Evolutionary conservation across 2,888 invertebrate species (phyloP).

Genomic region (Dimorphilus gyrociliatus): DNA sequence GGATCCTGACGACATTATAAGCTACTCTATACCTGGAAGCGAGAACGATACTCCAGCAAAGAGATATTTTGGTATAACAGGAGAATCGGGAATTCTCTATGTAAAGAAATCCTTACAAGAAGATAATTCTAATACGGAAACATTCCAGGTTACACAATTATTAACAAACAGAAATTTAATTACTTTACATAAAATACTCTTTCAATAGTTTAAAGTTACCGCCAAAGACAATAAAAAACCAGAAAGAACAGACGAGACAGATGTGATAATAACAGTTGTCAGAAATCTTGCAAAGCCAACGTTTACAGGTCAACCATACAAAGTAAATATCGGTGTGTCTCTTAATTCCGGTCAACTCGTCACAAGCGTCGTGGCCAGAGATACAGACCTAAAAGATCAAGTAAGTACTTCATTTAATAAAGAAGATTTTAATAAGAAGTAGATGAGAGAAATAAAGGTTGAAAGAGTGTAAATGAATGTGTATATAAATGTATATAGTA

Average conservation of each 20-base stretch:
- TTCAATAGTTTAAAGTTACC: conserved; percentile 8
- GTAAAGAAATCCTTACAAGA: conserved; percentile 8
- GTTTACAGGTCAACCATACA: conserved; percentile 11
- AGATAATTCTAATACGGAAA: too few relatives aligned
- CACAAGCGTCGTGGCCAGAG: conserved; percentile 9
- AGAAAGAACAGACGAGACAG: conserved; percentile 7
- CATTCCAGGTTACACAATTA: too few relatives aligned
- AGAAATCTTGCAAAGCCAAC: conserved; percentile 18
- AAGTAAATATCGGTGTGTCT: conserved; percentile 3
- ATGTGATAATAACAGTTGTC: conserved; percentile 15
- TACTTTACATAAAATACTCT: neutral
- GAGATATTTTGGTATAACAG: conserved; percentile 12
- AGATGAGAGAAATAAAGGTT: too few relatives aligned
- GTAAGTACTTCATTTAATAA: too few relatives aligned
- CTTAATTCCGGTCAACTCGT: conserved; percentile 7
- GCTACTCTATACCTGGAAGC: too few relatives aligned
- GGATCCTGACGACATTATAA: conserved; percentile 10
- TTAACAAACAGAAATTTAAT: neutral
- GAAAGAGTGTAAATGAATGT: too few relatives aligned
- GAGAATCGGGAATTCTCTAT: conserved; percentile 8
- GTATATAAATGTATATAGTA: too few relatives aligned
- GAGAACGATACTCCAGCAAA: too few relatives aligned
- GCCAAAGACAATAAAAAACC: conserved; percentile 10
- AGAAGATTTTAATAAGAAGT: too few relatives aligned
- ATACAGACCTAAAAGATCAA: conserved; percentile 11